phyloP scores from a whole-genome alignment of 2,797 vertebrate genomes.

The Pampus argenteus region DNA sequence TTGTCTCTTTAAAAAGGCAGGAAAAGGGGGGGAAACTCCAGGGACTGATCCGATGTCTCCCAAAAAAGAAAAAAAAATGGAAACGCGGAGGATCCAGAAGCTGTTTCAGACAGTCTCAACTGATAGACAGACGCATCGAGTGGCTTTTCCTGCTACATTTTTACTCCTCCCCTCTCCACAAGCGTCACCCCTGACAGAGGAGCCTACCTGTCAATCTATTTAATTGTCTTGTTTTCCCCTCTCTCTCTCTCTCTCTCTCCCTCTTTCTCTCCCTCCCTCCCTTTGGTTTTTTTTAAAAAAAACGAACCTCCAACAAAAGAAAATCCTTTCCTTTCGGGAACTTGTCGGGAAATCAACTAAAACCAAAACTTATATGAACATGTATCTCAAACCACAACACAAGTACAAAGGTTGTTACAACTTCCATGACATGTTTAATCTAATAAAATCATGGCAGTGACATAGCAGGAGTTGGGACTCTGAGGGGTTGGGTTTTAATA shows the following conservation, averaged over 20 bases:
- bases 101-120: constrained; percentile 98
- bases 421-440: constrained; percentile 27
- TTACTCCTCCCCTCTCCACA: constrained; percentile 95
- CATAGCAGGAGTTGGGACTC: constrained; percentile 12
- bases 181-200: constrained; percentile 99
- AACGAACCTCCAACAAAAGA: constrained; percentile 86
- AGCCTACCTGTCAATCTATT: constrained; percentile 99
- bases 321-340: constrained; percentile 50
- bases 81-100: constrained; percentile 93
- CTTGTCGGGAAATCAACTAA: constrained; percentile 46
- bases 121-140: constrained; percentile 99
- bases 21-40: constrained; percentile 84
- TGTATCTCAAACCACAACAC: constrained; percentile 20
- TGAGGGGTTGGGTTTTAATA: constrained; percentile 19
- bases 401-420: constrained; percentile 12
- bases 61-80: constrained; percentile 86
- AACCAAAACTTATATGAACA: constrained; percentile 52
- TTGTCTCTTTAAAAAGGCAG: constrained; percentile 63
- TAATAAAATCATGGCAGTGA: constrained; percentile 10
- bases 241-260: constrained; percentile 24
- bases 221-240: constrained; percentile 95
- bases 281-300: constrained; percentile 71
- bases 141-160: constrained; percentile 94
- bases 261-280: constrained; percentile 27
- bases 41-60: constrained; percentile 91